Base-by-base conservation (phyloP, 2,113 vertebrate species). In the Sterna hirundo region DNA sequence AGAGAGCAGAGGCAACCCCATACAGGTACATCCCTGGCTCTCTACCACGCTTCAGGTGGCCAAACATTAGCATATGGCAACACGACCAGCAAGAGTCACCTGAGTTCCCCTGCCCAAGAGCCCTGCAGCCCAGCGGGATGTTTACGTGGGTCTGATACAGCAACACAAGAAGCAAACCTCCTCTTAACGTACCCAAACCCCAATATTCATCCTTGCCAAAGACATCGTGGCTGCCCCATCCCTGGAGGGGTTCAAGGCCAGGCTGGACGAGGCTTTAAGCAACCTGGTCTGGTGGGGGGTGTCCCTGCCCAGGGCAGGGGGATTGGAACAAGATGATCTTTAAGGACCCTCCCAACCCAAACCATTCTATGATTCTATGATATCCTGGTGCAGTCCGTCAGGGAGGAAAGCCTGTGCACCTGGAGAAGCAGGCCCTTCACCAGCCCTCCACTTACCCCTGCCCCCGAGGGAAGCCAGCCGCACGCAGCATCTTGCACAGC, bases 381-480 rank as follows among this genome's bases (percentile, higher is more conserved):
- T 11, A 21, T 13, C 25, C 46, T 29, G 15, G 46, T 29, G 15
- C 44, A 65, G 44, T 20, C 46, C 52, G 49, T 34, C 1, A 0
- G 38, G 23, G 19, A 58, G 34, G 49, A 36, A n/a, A 52, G 74
- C 21, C 74, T 19, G 3, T 12, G 55, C 36, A n/a, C 32, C 72
- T 36, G 54, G 52, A 62, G 72, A n/a, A 74, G 65, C 21, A 13
- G 54, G 29, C 18, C 30, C 25, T 34, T 52, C 38, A 15, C 34
- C 58, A 55, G 60, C 57, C 25, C 38, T 47, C 23, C 6, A 2
- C n/a, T 68, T 36, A 15, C 13, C 9, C 2, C 0, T 25, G 47
- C 7, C 16, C 52, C 47, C 13, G 21, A 7, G 36, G 40, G 42
- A 75, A n/a, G 36, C 6, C 1, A 4, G 20, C n/a, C 0, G 1